Conservation (phyloP, 2,113 vertebrate genomes). For the Melanocharis versteri region DNA sequence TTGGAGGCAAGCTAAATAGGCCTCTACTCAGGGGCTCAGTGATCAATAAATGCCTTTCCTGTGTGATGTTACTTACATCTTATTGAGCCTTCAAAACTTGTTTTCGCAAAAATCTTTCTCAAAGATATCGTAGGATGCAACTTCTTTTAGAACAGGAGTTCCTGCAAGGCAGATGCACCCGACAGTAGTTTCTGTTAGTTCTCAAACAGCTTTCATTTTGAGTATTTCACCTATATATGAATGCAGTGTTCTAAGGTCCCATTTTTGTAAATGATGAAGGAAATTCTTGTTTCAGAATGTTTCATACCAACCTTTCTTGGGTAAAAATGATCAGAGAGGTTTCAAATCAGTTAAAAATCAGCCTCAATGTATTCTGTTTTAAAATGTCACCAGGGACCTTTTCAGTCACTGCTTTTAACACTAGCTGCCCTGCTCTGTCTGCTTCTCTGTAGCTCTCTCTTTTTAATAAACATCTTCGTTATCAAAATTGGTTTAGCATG, state of each 20-base stretch:
- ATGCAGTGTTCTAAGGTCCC: background rate
- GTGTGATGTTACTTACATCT: background rate
- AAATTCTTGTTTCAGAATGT: background rate
- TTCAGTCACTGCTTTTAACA: background rate
- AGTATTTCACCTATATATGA: background rate
- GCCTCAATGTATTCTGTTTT: background rate
- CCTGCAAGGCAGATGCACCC: background rate
- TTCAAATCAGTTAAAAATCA: constrained; percentile 18
- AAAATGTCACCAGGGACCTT: background rate
- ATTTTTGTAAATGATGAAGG: background rate
- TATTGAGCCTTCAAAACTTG: background rate
- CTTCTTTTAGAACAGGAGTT: background rate
- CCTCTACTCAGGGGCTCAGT: background rate
- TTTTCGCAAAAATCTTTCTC: background rate
- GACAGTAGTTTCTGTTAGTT: background rate
- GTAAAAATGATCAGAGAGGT: background rate
- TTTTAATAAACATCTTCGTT: constrained; percentile 13
- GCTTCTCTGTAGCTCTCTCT: background rate
- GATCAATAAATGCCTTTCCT: background rate
- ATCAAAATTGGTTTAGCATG: background rate
- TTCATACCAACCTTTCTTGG: background rate
- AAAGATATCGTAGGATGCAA: background rate
- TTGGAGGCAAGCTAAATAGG: background rate
- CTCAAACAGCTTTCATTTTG: background rate
- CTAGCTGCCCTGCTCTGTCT: background rate